Evolutionary conservation across 64 coral and sea anemone genomes (phyloP), one percentile per base, ranked within the genome.

Genomic region (Stichodactyla helianthus): DNA sequence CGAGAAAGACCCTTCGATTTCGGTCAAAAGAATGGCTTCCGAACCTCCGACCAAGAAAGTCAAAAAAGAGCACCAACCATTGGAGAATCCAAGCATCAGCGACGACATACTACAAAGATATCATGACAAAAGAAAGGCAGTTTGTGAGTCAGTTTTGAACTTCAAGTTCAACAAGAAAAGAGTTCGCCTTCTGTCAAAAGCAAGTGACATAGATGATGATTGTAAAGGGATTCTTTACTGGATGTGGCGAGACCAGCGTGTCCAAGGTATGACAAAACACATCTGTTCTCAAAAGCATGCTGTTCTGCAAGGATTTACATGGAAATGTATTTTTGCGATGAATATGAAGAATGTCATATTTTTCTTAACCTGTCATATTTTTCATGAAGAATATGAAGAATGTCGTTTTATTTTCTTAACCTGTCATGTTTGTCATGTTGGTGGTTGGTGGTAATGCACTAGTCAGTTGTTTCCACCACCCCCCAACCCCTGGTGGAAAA

Each of bases 161-260:
- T 91, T 91, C 79, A 87, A 83, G 26, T 93, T 93, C 71, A 88
- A 93, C 60, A 93, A 88, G 83, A 93, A 93, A 51, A 58, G 91
- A 93, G 77, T 93, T 26, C 87, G 91, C 18, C 56, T 89, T 10
- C 53, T 93, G 53, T 78, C 91, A 27, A 85, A 60, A 16, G 51
- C 50, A 55, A 79, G 70, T 52, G 68, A 89, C 63, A 84, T 93
- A 55, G n/a, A 61, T 1, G 87, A 88, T 11, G 31, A 52, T 80
- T 89, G 86, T 54, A 79, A 89, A 50, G 91, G 87, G 61, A 93
- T 93, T 84, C 70, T 88, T 0, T 93, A 93, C 59, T 93, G 91
- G 91, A 93, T 93, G 91, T 89, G 91, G 91, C 59, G 91, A 25
- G 91, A 93, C 4, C 91, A 93, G 10, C 82, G 91, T 16, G 87